phyloP scores from a whole-genome alignment of 2,888 invertebrate species.

The Athalia cordata region DNA sequence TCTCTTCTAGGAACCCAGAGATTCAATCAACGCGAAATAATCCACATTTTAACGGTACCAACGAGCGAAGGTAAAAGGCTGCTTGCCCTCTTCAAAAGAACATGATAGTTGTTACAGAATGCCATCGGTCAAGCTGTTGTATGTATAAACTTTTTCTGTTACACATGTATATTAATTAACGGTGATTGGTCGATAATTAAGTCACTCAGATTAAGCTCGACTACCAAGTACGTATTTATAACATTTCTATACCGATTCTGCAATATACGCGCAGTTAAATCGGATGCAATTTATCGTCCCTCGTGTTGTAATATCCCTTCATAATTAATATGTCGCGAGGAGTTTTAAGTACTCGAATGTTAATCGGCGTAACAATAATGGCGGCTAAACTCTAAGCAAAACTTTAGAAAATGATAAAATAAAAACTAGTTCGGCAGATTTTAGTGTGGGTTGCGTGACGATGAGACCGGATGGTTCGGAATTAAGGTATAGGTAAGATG shows the following conservation, averaged over 20 bases:
- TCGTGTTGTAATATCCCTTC: conserved; percentile 6
- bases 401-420: too few relatives aligned
- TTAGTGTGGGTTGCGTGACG: too few relatives aligned
- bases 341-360: background rate
- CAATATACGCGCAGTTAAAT: too few relatives aligned
- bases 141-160: too few relatives aligned
- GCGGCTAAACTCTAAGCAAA: too few relatives aligned
- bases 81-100: conserved; percentile 16
- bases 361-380: too few relatives aligned
- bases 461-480: too few relatives aligned
- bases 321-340: conserved; percentile 7
- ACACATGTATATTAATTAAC: background rate
- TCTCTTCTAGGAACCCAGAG: conserved; percentile 40
- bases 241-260: background rate
- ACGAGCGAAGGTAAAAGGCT: conserved; percentile 24
- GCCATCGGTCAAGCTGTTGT: background rate
- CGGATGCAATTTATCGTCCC: conserved; percentile 8
- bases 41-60: conserved; percentile 44
- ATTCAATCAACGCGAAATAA: conserved; percentile 47
- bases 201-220: conserved; percentile 20
- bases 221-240: background rate
- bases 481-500: too few relatives aligned
- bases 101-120: background rate
- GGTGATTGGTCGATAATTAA: conserved; percentile 25
- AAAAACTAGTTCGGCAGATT: too few relatives aligned